Evolutionary conservation across 2,888 invertebrate genomes (phyloP).

Genomic region (Ophion costatus): DNA sequence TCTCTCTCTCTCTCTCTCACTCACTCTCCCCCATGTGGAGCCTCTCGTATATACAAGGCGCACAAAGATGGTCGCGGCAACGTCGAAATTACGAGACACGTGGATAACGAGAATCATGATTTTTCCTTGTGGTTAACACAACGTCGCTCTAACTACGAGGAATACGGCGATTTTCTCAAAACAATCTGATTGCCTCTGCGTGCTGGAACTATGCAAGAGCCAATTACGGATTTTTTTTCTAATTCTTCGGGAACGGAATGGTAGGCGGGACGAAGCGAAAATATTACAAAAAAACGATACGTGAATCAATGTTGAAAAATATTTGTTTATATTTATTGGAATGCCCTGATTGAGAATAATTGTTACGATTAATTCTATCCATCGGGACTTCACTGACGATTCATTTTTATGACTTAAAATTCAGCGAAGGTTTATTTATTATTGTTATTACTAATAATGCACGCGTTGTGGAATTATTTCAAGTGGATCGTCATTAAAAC

Average conservation of each 20-base stretch:
- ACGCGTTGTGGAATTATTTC: not conserved
- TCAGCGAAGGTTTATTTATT: not conserved
- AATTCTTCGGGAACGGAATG: not conserved
- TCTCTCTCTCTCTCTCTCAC: conserved; percentile 9
- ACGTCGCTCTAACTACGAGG: conserved; percentile 10
- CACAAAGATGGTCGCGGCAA: not conserved
- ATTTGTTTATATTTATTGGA: too few species aligned
- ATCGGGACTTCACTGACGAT: not conserved
- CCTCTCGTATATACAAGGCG: not conserved
- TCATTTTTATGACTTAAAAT: not conserved
- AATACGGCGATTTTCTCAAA: conserved; percentile 31
- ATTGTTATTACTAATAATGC: not conserved
- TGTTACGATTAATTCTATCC: not conserved
- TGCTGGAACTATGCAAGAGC: conserved; percentile 24
- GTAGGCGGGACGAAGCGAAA: not conserved
- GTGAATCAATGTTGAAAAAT: too few species aligned
- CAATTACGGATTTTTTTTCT: conserved; percentile 16
- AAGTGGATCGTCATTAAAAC: not conserved
- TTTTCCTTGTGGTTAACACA: conserved; percentile 41
- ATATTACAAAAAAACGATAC: not conserved
- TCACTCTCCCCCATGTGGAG: not conserved
- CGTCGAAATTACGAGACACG: conserved; percentile 60
- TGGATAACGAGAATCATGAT: conserved; percentile 58
- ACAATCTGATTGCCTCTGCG: conserved; percentile 43
- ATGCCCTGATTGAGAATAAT: not conserved